These are phyloP conservation scores for Lanistes nyassanus DNA, from an alignment of 1,140 invertebrate genomes.

Conservation along the genomic window DNA sequence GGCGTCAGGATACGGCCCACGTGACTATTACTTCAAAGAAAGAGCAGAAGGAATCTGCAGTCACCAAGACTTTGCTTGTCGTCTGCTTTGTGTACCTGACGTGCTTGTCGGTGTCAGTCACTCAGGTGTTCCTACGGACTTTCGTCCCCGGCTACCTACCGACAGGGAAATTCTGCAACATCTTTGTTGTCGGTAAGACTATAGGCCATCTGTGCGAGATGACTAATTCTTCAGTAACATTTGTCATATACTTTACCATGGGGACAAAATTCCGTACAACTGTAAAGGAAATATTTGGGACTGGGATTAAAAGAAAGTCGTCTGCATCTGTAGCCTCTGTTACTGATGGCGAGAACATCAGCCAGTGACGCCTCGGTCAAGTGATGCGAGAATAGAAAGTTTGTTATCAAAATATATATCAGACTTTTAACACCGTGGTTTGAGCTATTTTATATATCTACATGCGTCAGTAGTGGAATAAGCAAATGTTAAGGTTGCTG, in stretches of 20 bases:
- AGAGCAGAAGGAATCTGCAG: background rate
- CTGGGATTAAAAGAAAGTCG: background rate
- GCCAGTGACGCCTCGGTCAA: too few relatives aligned
- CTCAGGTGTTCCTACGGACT: conserved; percentile 8
- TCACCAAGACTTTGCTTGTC: conserved; percentile 18
- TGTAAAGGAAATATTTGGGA: background rate
- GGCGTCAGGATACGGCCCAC: background rate
- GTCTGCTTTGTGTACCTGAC: conserved; percentile 12
- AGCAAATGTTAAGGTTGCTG: too few relatives aligned
- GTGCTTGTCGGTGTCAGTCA: background rate
- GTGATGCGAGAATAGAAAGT: too few relatives aligned
- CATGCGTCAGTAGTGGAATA: too few relatives aligned
- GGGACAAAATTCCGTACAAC: conserved; percentile 13
- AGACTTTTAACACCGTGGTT: too few relatives aligned
- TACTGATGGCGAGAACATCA: too few relatives aligned
- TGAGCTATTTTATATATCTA: too few relatives aligned
- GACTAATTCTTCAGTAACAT: conserved; percentile 12
- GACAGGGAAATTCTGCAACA: conserved; percentile 20
- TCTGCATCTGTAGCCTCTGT: too few relatives aligned
- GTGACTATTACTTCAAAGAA: too few relatives aligned
- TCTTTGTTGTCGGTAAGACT: background rate
- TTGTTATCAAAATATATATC: too few relatives aligned
- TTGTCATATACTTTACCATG: conserved; percentile 18
- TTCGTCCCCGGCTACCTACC: conserved; percentile 9
- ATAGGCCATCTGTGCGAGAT: background rate